phyloP scores from a whole-genome alignment of 1,140 invertebrate species.

The Mamestra configurata region DNA sequence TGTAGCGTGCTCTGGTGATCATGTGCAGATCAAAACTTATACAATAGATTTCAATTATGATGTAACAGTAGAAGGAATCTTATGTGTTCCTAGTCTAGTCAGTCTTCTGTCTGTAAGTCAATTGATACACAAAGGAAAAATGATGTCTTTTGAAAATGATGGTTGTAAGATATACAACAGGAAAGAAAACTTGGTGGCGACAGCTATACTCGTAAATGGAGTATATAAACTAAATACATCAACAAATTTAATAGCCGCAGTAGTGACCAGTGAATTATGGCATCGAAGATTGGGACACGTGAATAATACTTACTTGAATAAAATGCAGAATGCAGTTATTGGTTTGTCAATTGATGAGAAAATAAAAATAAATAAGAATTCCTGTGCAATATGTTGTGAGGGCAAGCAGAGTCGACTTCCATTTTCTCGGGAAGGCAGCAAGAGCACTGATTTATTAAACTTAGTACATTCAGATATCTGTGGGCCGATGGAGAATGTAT shows the following conservation, averaged over 20 bases:
- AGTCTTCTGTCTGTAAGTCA: too few species aligned
- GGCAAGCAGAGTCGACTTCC: constrained; percentile 59
- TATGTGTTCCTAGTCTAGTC: too few species aligned
- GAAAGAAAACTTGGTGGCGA: constrained; percentile 55
- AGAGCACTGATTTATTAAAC: constrained; percentile 58
- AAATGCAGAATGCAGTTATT: constrained; percentile 61
- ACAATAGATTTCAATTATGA: too few species aligned
- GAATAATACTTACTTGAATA: constrained; percentile 61
- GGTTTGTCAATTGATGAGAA: constrained; percentile 49
- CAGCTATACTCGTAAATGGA: constrained; percentile 57
- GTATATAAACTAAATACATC: constrained; percentile 64
- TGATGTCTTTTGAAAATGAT: constrained; percentile 54
- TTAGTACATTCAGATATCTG: constrained; percentile 70
- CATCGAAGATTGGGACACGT: constrained; percentile 67
- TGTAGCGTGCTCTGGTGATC: too few species aligned
- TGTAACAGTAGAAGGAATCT: too few species aligned
- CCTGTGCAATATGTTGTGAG: constrained; percentile 60
- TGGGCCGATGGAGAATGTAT: constrained; percentile 68
- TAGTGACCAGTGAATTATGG: constrained; percentile 57
- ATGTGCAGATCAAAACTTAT: too few species aligned
- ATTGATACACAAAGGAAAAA: constrained; percentile 60
- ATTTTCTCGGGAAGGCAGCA: constrained; percentile 51
- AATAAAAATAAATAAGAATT: constrained; percentile 52
- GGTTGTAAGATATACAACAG: constrained; percentile 59
- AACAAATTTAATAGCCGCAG: constrained; percentile 48